Base-by-base conservation (phyloP, 2,797 vertebrate genomes). In the Aselliscus stoliczkanus region DNA sequence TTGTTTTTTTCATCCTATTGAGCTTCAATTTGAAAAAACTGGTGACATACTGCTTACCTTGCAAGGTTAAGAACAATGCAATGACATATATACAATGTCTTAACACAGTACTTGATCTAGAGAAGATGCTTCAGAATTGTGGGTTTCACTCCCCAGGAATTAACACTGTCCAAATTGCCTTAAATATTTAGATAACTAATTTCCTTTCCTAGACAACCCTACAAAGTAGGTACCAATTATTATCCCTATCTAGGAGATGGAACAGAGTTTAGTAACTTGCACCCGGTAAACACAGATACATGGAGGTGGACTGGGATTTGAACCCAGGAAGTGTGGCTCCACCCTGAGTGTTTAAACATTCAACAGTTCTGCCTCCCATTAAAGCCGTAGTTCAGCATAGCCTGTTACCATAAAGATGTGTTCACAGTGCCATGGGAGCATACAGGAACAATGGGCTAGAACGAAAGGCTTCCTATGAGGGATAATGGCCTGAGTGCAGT, bases 101-200 rank as follows among this genome's bases (percentile, higher is more conserved):
- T 60, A 75, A 73, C 31, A 81, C 0, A 31, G 42, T 34, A 31
- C 29, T 64, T 52, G 60, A 83, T 58, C 70, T 56, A 84, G 69
- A 52, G 23, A 81, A 52, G 60, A 64, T 76, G 27, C 39, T 47
- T 92, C 67, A 10, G 18, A 60, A 81, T 34, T 83, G 27, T 69
- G 69, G 44, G 4, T 56, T 85, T 39, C 25, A 31, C 20, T 79
- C 29, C 10, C n/a, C 2, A 42, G 64, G 21, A 83, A 13, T 21
- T 70, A 56, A 70, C 3, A 39, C 25, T n/a, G 5, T 79, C 47
- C 18, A 20, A 82, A 92, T 70, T 54, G 18, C 42, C 73, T 79
- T 69, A 96, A 92, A 60, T 79, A 86, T 88, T 94, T 87, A 52
- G 81, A 85, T 93, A 79, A 56, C 18, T 92, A 80, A 60, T 83